Evolutionary conservation across 1,140 invertebrate genomes (phyloP).

Genomic region (Trissolcus basalis): DNA sequence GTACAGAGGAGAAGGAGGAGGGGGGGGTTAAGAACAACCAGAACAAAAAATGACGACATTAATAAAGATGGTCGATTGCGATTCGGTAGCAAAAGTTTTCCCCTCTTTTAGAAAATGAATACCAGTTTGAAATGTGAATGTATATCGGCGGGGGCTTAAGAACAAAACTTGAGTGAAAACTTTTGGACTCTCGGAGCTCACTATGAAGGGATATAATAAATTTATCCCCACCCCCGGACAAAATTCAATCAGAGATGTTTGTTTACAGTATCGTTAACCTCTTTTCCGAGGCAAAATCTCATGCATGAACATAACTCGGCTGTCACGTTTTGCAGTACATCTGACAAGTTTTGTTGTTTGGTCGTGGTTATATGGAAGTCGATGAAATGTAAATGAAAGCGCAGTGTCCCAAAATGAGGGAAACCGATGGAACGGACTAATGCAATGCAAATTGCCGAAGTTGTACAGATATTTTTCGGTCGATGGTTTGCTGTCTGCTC

Average conservation of each 20-base stretch:
- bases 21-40: too few species aligned
- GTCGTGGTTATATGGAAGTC: constrained; percentile 12
- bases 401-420: too few species aligned
- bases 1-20: too few species aligned
- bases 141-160: background rate
- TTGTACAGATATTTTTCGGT: too few species aligned
- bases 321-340: constrained; percentile 33
- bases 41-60: too few species aligned
- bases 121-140: background rate
- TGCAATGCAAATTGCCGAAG: too few species aligned
- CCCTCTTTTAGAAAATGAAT: too few species aligned
- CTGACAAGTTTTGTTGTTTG: constrained; percentile 37
- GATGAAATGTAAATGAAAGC: constrained; percentile 46
- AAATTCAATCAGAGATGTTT: constrained; percentile 25
- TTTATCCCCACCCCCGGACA: constrained; percentile 13
- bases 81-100: too few species aligned
- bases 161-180: constrained; percentile 1
- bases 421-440: too few species aligned
- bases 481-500: too few species aligned
- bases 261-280: constrained; percentile 14
- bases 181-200: background rate
- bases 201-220: too few species aligned
- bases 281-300: constrained; percentile 8
- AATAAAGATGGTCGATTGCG: too few species aligned
- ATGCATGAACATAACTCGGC: constrained; percentile 48